Evolutionary conservation across 2,113 vertebrate species (phyloP).

Genomic region (Labrus mixtus): DNA sequence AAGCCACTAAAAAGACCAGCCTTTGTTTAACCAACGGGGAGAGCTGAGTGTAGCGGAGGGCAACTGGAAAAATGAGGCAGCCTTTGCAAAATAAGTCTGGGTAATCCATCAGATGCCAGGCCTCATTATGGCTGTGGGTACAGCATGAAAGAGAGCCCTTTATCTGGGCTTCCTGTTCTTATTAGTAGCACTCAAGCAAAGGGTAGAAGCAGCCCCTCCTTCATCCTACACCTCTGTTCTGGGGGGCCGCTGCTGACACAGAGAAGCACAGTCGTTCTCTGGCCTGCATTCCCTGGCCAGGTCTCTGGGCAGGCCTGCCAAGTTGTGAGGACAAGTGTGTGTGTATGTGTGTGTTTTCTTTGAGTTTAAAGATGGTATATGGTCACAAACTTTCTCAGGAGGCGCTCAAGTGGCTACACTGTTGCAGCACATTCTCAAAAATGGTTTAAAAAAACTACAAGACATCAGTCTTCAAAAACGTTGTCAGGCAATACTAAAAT

Average conservation of each 20-base stretch:
- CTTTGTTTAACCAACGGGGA: slow-evolving; percentile 61
- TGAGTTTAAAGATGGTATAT: slow-evolving; percentile 13
- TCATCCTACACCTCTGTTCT: slow-evolving; percentile 37
- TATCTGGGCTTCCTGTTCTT: slow-evolving; percentile 76
- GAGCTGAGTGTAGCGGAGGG: slow-evolving; percentile 43
- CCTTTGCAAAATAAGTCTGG: slow-evolving; percentile 70
- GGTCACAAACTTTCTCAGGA: slow-evolving; percentile 33
- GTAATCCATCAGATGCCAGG: slow-evolving; percentile 79
- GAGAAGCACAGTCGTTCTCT: slow-evolving; percentile 64
- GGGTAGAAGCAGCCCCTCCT: slow-evolving; percentile 40
- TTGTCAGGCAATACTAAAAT: slow-evolving; percentile 26
- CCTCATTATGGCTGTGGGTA: slow-evolving; percentile 75
- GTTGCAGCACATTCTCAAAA: slow-evolving; percentile 65
- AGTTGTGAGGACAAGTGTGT: slow-evolving; percentile 52
- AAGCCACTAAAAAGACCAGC: slow-evolving; percentile 52
- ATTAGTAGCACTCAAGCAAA: slow-evolving; percentile 68
- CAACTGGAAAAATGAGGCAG: slow-evolving; percentile 71
- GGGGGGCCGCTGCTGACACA: slow-evolving; percentile 50
- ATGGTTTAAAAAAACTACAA: slow-evolving; percentile 59
- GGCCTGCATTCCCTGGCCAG: slow-evolving; percentile 45
- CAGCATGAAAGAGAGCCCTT: slow-evolving; percentile 68
- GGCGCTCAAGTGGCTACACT: slow-evolving; percentile 48
- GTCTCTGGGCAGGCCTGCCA: slow-evolving; percentile 54
- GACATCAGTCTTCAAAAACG: slow-evolving; percentile 35
- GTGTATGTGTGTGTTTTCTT: slow-evolving; percentile 18